A percentile compares a stretch with the other conserved stretches of the same genome.
These are phyloP conservation scores for Albula goreensis DNA, from an alignment of 2,113 vertebrate genomes.

Conservation along the genomic window DNA sequence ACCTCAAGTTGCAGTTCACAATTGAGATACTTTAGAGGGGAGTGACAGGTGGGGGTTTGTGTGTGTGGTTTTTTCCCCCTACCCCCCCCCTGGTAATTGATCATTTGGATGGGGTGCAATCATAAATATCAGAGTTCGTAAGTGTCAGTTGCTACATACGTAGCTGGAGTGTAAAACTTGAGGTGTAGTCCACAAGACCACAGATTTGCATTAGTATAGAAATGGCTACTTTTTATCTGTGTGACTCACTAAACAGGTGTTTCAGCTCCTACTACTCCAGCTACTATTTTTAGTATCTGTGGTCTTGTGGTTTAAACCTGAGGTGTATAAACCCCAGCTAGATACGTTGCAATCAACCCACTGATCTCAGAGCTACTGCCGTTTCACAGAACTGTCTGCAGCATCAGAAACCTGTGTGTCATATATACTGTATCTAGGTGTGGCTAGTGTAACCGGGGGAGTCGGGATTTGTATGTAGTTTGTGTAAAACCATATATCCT, in stretches of 20 bases:
- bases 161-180: too few relatives aligned
- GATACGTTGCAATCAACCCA: too few relatives aligned
- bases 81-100: too few relatives aligned
- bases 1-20: not conserved
- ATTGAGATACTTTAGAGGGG: not conserved
- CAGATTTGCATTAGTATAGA: too few relatives aligned
- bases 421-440: slow-evolving; percentile 7
- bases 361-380: too few relatives aligned
- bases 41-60: not conserved
- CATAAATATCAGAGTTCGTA: not conserved
- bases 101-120: not conserved
- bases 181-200: too few relatives aligned
- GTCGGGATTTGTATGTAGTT: not conserved
- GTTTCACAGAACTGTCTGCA: not conserved
- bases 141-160: not conserved
- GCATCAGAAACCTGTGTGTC: not conserved
- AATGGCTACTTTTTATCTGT: too few relatives aligned
- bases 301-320: too few relatives aligned
- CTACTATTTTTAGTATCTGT: too few relatives aligned
- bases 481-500: not conserved
- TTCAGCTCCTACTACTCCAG: too few relatives aligned
- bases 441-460: slow-evolving; percentile 2
- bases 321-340: too few relatives aligned
- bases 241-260: too few relatives aligned
- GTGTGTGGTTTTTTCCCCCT: not conserved